phyloP scores from a whole-genome alignment of 2,888 invertebrate genomes.

The Micropterix aruncella region DNA sequence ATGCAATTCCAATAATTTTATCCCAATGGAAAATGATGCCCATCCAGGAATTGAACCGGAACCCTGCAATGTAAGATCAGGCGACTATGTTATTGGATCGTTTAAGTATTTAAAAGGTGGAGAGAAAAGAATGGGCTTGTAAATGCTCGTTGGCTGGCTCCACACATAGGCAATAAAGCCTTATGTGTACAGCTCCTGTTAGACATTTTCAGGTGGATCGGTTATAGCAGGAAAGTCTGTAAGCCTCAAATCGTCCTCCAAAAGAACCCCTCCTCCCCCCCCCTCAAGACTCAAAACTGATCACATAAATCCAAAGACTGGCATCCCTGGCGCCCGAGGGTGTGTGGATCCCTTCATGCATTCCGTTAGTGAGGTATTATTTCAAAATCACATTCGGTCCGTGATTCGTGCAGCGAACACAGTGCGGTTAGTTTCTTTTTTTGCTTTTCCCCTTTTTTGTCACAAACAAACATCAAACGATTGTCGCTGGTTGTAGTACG shows the following conservation, averaged over 20 bases:
- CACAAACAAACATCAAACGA: constrained; percentile 41
- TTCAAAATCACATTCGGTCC: constrained; percentile 4
- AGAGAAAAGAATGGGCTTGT: too few species aligned
- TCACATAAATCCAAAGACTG: not conserved
- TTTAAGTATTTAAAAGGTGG: too few species aligned
- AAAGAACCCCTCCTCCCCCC: too few species aligned
- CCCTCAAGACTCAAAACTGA: not conserved
- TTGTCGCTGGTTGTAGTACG: constrained; percentile 80
- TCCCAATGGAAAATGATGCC: too few species aligned
- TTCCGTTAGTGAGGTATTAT: constrained; percentile 2
- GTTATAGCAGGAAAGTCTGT: too few species aligned
- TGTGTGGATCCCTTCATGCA: constrained; percentile 2
- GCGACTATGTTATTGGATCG: too few species aligned
- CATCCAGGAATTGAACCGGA: too few species aligned
- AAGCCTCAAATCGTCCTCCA: too few species aligned
- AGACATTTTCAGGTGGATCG: not conserved
- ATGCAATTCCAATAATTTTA: too few species aligned
- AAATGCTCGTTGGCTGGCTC: too few species aligned
- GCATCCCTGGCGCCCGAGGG: constrained; percentile 4
- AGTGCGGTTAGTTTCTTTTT: constrained; percentile 7
- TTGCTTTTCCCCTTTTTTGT: not conserved
- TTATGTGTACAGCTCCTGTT: not conserved
- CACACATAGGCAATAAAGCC: too few species aligned
- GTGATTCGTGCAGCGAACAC: constrained; percentile 12
- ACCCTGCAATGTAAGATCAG: too few species aligned